These are phyloP conservation scores for Bombus turneri DNA, from an alignment of 1,140 invertebrate genomes.

Conservation along the genomic window DNA sequence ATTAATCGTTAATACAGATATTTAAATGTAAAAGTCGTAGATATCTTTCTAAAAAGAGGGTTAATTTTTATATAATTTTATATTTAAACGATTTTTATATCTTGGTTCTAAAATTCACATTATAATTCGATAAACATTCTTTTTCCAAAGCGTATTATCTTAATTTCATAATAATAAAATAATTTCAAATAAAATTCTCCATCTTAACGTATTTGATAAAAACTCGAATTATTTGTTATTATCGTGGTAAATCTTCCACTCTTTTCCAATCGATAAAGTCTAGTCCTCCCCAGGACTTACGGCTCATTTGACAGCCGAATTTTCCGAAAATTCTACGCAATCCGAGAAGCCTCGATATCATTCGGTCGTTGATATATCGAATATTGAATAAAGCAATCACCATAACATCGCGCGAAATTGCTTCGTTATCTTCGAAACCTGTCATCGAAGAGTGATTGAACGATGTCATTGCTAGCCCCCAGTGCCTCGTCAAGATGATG, in stretches of 20 bases:
- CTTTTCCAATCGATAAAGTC: constrained; percentile 49
- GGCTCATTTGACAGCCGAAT: constrained; percentile 59
- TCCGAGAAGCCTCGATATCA: constrained; percentile 28
- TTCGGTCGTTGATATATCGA: constrained; percentile 58
- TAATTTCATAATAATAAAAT: neutral
- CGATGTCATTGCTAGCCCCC: constrained; percentile 31
- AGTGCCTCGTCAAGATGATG: constrained; percentile 43
- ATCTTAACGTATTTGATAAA: neutral
- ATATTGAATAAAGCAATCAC: constrained; percentile 78
- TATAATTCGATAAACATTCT: no score
- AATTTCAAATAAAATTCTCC: neutral
- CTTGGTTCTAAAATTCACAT: no score
- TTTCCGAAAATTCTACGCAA: constrained; percentile 71
- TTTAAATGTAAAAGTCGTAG: neutral
- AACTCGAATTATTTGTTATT: neutral
- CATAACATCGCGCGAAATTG: constrained; percentile 49
- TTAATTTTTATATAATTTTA: neutral
- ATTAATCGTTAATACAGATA: neutral
- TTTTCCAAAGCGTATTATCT: neutral
- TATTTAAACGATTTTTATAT: neutral
- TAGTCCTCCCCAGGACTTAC: constrained; percentile 48
- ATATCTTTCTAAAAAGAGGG: neutral
- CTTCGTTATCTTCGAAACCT: constrained; percentile 43
- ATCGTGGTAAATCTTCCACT: neutral
- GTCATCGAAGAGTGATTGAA: constrained; percentile 49